Conservation (phyloP, 2,888 invertebrate genomes). For the Harpagoxenus sublaevis region DNA sequence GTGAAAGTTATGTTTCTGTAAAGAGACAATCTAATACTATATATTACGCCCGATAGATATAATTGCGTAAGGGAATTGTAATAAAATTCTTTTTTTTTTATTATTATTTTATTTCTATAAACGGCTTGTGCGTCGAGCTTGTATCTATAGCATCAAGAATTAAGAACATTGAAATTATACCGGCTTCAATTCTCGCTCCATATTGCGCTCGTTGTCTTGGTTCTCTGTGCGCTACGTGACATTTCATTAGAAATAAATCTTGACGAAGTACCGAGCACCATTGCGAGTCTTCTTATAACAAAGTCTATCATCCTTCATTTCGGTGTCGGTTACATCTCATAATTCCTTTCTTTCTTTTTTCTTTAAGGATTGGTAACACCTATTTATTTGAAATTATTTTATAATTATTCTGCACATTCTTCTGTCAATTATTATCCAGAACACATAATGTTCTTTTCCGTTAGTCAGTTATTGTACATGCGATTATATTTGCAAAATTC, state of each 20-base stretch:
- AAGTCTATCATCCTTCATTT: not conserved
- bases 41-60: conserved; percentile 9
- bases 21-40: conserved; percentile 43
- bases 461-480: not conserved
- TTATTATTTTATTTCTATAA: not conserved
- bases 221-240: conserved; percentile 69
- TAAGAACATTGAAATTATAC: conserved; percentile 36
- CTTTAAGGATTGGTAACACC: not conserved
- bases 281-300: conserved; percentile 56
- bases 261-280: conserved; percentile 58
- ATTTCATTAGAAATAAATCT: conserved; percentile 66
- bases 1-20: conserved; percentile 38
- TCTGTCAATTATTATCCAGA: not conserved
- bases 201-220: conserved; percentile 42
- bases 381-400: not conserved
- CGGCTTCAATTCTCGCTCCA: conserved; percentile 39
- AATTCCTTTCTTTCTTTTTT: not conserved
- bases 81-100: not conserved
- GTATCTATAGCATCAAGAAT: conserved; percentile 32
- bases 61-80: not conserved
- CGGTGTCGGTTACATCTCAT: not conserved
- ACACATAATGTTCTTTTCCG: not conserved
- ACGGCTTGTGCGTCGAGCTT: not conserved
- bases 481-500: conserved; percentile 6
- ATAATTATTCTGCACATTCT: not conserved